These are phyloP conservation scores for Oxyscelio sp. DNA, from an alignment of 2,888 invertebrate genomes.

Conservation along the genomic window DNA sequence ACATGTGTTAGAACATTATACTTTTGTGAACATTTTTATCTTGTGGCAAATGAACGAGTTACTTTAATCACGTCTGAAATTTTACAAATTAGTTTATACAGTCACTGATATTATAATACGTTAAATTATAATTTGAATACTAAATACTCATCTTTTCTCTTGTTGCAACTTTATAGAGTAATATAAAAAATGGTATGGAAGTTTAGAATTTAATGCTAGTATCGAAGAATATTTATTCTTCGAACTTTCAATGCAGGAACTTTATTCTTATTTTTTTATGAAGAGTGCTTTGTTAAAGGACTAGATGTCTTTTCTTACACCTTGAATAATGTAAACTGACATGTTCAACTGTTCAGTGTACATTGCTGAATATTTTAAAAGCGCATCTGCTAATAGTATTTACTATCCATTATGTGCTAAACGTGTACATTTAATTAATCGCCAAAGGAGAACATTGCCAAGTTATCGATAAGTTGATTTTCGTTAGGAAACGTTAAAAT, in stretches of 20 bases:
- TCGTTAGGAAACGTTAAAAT: too few relatives aligned
- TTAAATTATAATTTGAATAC: too few relatives aligned
- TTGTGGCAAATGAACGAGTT: too few relatives aligned
- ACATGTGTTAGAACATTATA: too few relatives aligned
- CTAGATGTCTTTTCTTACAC: neutral
- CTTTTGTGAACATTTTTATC: too few relatives aligned
- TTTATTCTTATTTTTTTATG: neutral
- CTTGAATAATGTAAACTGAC: neutral
- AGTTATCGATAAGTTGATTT: too few relatives aligned
- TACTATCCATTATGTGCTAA: constrained; percentile 27
- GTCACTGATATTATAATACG: too few relatives aligned
- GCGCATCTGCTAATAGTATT: neutral
- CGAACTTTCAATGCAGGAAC: neutral
- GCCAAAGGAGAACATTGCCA: too few relatives aligned
- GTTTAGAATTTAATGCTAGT: neutral
- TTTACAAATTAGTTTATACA: too few relatives aligned
- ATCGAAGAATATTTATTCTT: neutral
- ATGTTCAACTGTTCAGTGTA: neutral
- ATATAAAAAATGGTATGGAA: neutral
- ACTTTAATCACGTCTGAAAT: too few relatives aligned
- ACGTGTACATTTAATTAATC: too few relatives aligned
- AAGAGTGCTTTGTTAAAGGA: neutral
- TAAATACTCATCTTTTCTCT: too few relatives aligned
- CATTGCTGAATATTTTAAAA: neutral
- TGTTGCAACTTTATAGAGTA: neutral